Base-by-base conservation (phyloP, 1,140 invertebrate species). In the Drosophila ironensis region DNA sequence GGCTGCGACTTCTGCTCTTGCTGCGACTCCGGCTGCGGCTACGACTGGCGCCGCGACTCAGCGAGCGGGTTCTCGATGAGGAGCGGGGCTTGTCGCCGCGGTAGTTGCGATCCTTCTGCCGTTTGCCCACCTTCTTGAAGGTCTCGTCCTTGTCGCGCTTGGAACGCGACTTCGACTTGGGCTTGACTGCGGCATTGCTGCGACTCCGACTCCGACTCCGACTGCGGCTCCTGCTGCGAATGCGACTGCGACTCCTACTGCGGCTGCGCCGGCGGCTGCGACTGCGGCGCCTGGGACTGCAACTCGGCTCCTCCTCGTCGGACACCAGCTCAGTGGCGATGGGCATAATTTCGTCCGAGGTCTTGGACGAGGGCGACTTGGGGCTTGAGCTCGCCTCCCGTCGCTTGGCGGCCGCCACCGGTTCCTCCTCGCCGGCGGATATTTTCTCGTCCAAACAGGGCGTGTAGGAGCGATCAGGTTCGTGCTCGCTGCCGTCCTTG, bases 41-140 rank as follows among this genome's bases (percentile, higher is more conserved):
- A n/a, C n/a, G n/a, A n/a, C n/a, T n/a, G n/a, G n/a, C n/a, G n/a
- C n/a, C n/a, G n/a, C n/a, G n/a, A n/a, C n/a, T n/a, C n/a, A 25
- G 24, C 4, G 56, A 57, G 6, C 37, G 51, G 25, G 48, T 59
- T n/a, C 51, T 12, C 6, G 56, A 60, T 2, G 19, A 24, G 4
- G 50, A 40, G 12, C 14, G 35, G 2, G 51, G 76, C 68, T 89
- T 91, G 41, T 94, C 94, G 33, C 95, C 94, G 0, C 96, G 91
- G 78, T 97, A 97, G 74, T 95, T 96, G 46, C 96, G 91, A 63
- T 95, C 95, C 82, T 96, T 96, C 4, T 93, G 94, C 67, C 91
- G 94, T 78, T 95, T 96, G 6, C 94, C 95, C 1, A 95, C 90
- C 88, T 96, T 96, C 72, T 96, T 97, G 91, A 97, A 97, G 0